Evolutionary conservation across 2,113 vertebrate species (phyloP), one percentile per base, ranked within the genome.

Genomic region (Anguilla japonica): DNA sequence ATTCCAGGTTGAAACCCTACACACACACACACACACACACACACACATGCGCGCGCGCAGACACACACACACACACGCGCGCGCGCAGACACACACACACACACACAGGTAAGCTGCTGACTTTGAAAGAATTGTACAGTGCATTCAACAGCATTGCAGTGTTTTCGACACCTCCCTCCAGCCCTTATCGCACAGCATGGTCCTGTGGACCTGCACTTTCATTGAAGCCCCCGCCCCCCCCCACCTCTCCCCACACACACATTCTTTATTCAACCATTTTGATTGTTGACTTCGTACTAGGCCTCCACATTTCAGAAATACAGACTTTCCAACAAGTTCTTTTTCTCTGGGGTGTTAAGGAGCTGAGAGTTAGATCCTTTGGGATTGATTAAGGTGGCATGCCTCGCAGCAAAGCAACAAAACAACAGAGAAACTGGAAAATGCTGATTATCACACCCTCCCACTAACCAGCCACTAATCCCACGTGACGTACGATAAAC

Each of bases 31-130:
- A 81, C 83, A 85, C 57, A 5, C 43, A 83, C 50, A 78, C 50
- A 87, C 87, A 88, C 60, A 75, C 18, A n/a, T n/a, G n/a, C n/a
- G n/a, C n/a, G n/a, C n/a, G n/a, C n/a, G n/a, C n/a, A n/a, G n/a
- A 67, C 18, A 29, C 71, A 14, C 71, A n/a, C 7, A 2, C n/a
- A n/a, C n/a, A n/a, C n/a, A n/a, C n/a, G n/a, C n/a, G n/a, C n/a
- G n/a, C n/a, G n/a, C n/a, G n/a, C n/a, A n/a, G n/a, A 83, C 50
- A 78, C 50, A 87, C 87, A 88, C 60, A 75, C 18, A 67, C 18
- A 29, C 71, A 14, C 71, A n/a, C 7, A 2, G 1, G n/a, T n/a
- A 34, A 75, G 71, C 71, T 29, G 71, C 29, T 75, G 22, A 71
- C 63, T 71, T 26, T 26, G 71, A 75, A 13, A 75, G 2, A 75